Evolutionary conservation across 2,797 vertebrate species (phyloP).

Genomic region (Crossoptilon crossoptilon): DNA sequence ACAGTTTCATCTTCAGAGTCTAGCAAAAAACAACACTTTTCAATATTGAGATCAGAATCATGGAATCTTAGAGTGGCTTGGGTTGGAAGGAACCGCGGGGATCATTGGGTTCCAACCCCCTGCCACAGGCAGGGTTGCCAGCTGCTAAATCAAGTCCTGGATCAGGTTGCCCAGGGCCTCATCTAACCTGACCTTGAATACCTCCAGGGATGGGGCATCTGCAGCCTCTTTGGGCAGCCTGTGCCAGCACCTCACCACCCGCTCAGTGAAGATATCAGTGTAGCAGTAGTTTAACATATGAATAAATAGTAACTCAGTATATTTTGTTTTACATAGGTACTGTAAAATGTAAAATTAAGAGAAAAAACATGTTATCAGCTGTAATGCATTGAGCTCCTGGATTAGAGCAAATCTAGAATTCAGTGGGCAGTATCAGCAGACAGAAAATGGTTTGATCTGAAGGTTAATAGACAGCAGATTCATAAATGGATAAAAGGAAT

Average conservation of each 20-base stretch:
- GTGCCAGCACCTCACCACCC: no score
- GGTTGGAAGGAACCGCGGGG: no score
- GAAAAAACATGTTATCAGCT: neutral
- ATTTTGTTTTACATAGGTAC: neutral
- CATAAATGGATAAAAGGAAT: neutral
- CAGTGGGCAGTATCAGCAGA: neutral
- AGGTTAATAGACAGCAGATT: neutral
- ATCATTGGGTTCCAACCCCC: no score
- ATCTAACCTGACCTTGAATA: no score
- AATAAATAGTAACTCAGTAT: neutral
- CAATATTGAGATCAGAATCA: neutral
- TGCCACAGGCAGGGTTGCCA: no score
- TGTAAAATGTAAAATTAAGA: neutral
- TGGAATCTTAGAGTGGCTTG: no score
- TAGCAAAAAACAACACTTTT: conserved; percentile 36
- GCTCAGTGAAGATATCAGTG: neutral
- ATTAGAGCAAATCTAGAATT: neutral
- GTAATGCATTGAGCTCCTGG: neutral
- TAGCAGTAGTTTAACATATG: neutral
- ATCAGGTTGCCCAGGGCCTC: no score
- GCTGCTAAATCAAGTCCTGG: no score
- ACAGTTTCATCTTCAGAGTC: conserved; percentile 73
- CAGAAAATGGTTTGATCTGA: neutral
- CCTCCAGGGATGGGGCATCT: no score
- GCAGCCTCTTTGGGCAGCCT: no score